Conservation (phyloP, 2,888 invertebrate genomes). For the Hemistola chrysoprasaria region DNA sequence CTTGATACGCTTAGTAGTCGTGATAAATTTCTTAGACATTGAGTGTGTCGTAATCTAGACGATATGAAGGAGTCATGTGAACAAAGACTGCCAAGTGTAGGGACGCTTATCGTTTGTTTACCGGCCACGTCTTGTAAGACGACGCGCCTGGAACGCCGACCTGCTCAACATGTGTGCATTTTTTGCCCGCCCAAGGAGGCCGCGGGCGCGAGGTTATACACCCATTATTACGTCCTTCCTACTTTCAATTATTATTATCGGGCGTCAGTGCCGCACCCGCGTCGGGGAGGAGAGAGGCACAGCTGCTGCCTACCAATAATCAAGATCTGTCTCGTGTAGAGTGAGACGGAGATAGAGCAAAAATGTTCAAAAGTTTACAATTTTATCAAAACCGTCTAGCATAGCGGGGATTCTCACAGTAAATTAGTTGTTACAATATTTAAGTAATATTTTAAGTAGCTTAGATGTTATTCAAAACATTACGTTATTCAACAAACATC, state of each 20-base stretch:
- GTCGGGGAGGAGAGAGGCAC: conserved; percentile 81
- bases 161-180: conserved; percentile 76
- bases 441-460: not conserved
- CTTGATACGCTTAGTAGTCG: conserved; percentile 35
- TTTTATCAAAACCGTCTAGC: not conserved
- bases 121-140: conserved; percentile 50
- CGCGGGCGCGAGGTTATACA: conserved; percentile 82
- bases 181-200: conserved; percentile 83
- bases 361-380: conserved; percentile 33
- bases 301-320: conserved; percentile 83
- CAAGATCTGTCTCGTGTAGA: conserved; percentile 72
- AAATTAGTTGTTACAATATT: not conserved
- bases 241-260: conserved; percentile 83
- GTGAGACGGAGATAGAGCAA: conserved; percentile 59
- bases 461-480: not conserved
- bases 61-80: conserved; percentile 49
- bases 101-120: conserved; percentile 63
- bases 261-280: conserved; percentile 78
- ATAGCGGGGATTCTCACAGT: not conserved
- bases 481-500: conserved; percentile 30
- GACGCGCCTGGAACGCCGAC: conserved; percentile 52
- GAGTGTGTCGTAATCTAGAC: conserved; percentile 48
- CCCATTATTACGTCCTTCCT: conserved; percentile 83
- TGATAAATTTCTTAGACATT: conserved; percentile 51
- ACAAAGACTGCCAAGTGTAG: conserved; percentile 51